Conservation (phyloP, 1,140 invertebrate species). For the Acarapis woodi region DNA sequence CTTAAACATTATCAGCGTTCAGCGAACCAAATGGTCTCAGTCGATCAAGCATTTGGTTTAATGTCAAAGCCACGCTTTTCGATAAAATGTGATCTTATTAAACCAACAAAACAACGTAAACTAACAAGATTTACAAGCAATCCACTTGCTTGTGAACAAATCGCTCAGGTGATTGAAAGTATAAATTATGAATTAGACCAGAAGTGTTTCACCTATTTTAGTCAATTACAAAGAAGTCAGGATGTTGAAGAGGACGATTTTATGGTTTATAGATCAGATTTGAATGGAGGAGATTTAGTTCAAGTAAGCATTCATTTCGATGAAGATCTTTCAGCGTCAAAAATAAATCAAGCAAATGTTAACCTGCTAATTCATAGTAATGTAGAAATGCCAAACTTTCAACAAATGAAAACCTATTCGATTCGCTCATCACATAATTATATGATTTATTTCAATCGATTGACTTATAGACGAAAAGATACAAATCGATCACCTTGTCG, state of each 20-base stretch:
- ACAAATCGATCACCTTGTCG: background rate
- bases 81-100: constrained; percentile 4
- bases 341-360: too few relatives aligned
- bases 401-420: background rate
- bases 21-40: too few relatives aligned
- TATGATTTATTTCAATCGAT: background rate
- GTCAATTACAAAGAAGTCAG: background rate
- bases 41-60: too few relatives aligned
- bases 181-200: constrained; percentile 1
- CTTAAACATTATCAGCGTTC: too few relatives aligned
- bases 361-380: background rate
- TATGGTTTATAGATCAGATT: background rate
- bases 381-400: background rate
- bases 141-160: background rate
- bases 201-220: constrained; percentile 4
- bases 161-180: background rate
- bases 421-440: background rate
- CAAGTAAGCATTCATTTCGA: background rate
- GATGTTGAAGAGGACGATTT: background rate
- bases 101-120: background rate
- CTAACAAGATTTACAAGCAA: too few relatives aligned
- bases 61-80: too few relatives aligned
- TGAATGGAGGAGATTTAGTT: background rate
- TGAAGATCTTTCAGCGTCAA: too few relatives aligned
- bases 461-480: background rate